Base-by-base conservation (phyloP, 1,140 invertebrate species). In the Potamilus streckersoni region DNA sequence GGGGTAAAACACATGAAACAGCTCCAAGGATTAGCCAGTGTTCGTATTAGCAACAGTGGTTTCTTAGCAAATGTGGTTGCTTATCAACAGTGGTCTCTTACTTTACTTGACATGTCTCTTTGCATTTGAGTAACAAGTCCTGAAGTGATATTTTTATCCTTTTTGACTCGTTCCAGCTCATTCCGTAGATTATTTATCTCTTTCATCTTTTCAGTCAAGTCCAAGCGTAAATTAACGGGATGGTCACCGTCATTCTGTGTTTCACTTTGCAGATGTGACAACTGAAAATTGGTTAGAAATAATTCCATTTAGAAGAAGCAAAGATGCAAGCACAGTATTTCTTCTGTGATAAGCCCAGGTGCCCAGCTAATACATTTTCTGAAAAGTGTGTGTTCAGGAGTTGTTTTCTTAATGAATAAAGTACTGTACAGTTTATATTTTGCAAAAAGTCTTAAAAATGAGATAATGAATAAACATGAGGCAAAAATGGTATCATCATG, bases 81-180 rank as follows among this genome's bases (percentile, higher is more conserved):
- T 72, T 57, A 20, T 20, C 16, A 74, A 31, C 73, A 58, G 23
- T 49, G 68, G n/a, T 3, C 60, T 68, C 84, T 79, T 81, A 89
- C 88, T 84, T 90, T 90, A 76, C 83, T 87, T 3, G 88, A 84
- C 86, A 90, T 87, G 73, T 90, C 89, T 70, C 86, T 69, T 77
- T 90, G 89, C 88, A 90, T 89, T 70, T 89, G 88, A 23, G 87
- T 89, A 6, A 90, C 86, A 20, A 90, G 81, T 23, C 89, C 89
- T 19, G 87, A 84, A 13, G 87, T 90, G n/a, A 90, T 89, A 70
- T 84, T 86, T 75, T 89, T 90, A 78, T 90, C 89, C 79, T 90
- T 90, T 78, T 84, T 87, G 15, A 88, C 81, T 66, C 87, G 77
- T 63, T 90, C 89, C 71, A 90, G 75, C 70, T 90, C 89, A 72